Percentiles rank a stretch among this genome's conserved stretches.
Conservation (phyloP, 2,113 vertebrate genomes). For the Gymnobelideus leadbeateri region DNA sequence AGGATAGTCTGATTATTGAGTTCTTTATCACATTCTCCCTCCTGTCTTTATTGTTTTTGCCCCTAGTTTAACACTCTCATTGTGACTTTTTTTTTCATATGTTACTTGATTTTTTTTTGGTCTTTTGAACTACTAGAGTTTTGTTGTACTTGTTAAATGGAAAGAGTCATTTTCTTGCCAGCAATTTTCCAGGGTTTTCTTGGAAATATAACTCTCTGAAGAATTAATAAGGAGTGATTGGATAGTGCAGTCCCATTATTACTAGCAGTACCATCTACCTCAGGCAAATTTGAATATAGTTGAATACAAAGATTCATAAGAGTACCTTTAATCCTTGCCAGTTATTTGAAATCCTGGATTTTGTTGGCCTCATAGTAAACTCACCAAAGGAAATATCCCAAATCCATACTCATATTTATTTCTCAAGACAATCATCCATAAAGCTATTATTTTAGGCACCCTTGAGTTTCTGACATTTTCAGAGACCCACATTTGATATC, state of each 20-base stretch:
- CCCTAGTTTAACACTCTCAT: neutral
- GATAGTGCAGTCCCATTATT: conserved; percentile 14
- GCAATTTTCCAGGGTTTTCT: conserved; percentile 16
- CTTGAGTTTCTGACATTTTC: conserved; percentile 36
- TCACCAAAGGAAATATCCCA: conserved; percentile 35
- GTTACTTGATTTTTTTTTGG: neutral
- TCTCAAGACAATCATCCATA: conserved; percentile 30
- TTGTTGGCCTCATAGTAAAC: neutral
- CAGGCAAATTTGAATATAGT: conserved; percentile 20
- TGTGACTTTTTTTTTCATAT: conserved; percentile 13
- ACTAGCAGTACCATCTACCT: conserved; percentile 15
- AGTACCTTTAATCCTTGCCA: conserved; percentile 28
- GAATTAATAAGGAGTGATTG: conserved; percentile 47
- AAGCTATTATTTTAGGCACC: conserved; percentile 15
- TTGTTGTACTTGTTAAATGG: conserved; percentile 16
- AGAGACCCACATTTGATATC: conserved; percentile 19
- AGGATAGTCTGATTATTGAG: neutral
- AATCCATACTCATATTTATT: neutral
- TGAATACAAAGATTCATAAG: conserved; percentile 1
- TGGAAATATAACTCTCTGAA: conserved; percentile 42
- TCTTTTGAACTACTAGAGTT: conserved; percentile 36
- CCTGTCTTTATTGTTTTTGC: neutral
- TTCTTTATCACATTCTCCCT: neutral
- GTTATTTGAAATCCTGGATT: conserved; percentile 2
- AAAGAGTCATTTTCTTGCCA: conserved; percentile 40